Base-by-base conservation (phyloP, 2,888 invertebrate genomes). In the Sturmia bella region DNA sequence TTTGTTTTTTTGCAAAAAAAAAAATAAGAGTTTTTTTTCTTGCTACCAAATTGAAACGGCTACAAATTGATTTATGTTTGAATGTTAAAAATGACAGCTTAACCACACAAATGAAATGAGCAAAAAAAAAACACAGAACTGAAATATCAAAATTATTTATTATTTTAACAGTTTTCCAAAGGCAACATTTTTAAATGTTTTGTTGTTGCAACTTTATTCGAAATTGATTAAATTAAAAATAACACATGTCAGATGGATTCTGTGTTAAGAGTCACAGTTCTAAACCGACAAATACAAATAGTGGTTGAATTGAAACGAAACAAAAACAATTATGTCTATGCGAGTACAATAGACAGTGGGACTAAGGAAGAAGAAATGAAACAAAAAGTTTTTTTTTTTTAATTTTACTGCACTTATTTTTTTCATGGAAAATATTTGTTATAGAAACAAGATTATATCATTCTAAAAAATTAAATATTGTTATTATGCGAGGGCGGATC, bases 31-130 rank as follows among this genome's bases (percentile, higher is more conserved):
- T n/a, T n/a, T 45, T 59, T 57, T 27, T 64, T 48, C 32, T 27
- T 68, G 68, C 70, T 41, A 32, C 48, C 41, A 39, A 73, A 56
- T 52, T 61, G 11, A 64, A 27, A 75, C 21, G 48, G 64, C 56
- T 70, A 80, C 75, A 80, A 80, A 80, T 75, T 75, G 75, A 80
- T 80, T 70, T 79, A 61, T 74, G 59, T 69, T 63, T 59, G 15
- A 70, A 78, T 64, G 52, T 69, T 69, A 61, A 45, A 76, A 69
- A 54, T 43, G 68, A 76, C 76, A 69, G 54, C 61, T 45, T 17
- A 61, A 48, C 54, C 52, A 41, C 43, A 74, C 9, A 37, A 24
- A 56, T 6, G 45, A 3, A 50, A n/a, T n/a, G n/a, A n/a, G n/a
- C n/a, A n/a, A 41, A n/a, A 19, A 59, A 52, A 59, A 17, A 56